A percentile compares a stretch with the other conserved stretches of the same genome.
phyloP scores from a whole-genome alignment of 2,797 vertebrate genomes.

The Heterohyrax brucei region DNA sequence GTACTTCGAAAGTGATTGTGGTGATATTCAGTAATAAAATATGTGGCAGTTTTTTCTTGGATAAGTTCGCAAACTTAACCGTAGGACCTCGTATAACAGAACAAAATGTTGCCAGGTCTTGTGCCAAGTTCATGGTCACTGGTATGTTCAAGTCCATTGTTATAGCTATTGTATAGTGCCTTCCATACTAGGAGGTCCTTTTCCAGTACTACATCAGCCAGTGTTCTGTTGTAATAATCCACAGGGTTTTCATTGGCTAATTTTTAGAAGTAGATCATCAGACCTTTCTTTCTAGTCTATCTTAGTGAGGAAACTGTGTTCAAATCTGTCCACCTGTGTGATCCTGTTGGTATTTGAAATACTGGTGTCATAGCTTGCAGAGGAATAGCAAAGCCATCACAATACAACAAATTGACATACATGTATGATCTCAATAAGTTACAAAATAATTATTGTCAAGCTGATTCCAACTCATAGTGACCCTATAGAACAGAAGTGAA shows the following conservation, averaged over 20 bases:
- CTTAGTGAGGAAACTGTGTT: background rate
- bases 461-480: background rate
- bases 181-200: background rate
- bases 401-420: background rate
- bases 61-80: no score
- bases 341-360: background rate
- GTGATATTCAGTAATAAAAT: no score
- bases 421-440: background rate
- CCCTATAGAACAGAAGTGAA: background rate
- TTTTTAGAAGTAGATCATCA: no score
- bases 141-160: background rate
- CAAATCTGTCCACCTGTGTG: background rate
- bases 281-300: no score
- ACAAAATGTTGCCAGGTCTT: background rate
- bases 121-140: background rate
- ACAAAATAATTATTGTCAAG: background rate
- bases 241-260: background rate
- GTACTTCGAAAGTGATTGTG: no score
- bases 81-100: background rate
- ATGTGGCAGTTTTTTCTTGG: no score
- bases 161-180: background rate
- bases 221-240: background rate
- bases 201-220: background rate
- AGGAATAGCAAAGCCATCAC: background rate
- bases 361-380: background rate